Evolutionary conservation across 2,888 invertebrate genomes (phyloP), one percentile per base, ranked within the genome.

Genomic region (Podabrus alpinus): DNA sequence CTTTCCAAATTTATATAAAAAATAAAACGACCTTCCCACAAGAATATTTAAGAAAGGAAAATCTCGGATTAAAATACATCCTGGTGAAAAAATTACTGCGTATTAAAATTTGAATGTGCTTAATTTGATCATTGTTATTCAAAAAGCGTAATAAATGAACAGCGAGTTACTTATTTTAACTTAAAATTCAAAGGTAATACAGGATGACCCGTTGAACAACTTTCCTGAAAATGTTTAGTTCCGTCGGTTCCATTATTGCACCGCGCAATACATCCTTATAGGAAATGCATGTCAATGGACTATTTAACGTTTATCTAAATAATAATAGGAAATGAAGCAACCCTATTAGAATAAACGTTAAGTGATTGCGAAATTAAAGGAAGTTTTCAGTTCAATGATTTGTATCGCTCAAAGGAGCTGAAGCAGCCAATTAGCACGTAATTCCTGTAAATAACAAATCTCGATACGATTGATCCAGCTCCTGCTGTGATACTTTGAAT

Each of bases 181-280:
- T 64, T 64, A 21, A 19, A 64, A 64, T 64, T 64, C 73, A 71
- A 21, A 15, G 45, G 69, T 59, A 68, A 78, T 67, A 68, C 24
- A 15, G 68, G 29, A 16, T 72, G 79, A 79, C 77, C 79, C 66
- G 69, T 71, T 79, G 72, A 73, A 69, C 73, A 75, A 75, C 67
- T 77, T 71, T 74, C 71, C 75, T 79, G 70, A 73, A 77, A 77
- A 76, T 72, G 71, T 64, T 74, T 75, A 75, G 73, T 75, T 79
- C 79, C 79, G 79, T 62, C 74, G 79, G 64, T 64, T 13, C 19
- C 19, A 64, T 62, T n/a, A n/a, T n/a, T 62, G 10, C 19, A 10
- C 10, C 10, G 15, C 10, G 16, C 17, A 61, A 15, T 15, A 61
- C 61, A 61, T 64, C 62, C 62, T 64, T 64, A 19, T n/a, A 19